A percentile compares a stretch with the other conserved stretches of the same genome.
Evolutionary conservation across 1,140 invertebrate species (phyloP).

Genomic region (roundworm (Caenorhabditis elegans)): DNA sequence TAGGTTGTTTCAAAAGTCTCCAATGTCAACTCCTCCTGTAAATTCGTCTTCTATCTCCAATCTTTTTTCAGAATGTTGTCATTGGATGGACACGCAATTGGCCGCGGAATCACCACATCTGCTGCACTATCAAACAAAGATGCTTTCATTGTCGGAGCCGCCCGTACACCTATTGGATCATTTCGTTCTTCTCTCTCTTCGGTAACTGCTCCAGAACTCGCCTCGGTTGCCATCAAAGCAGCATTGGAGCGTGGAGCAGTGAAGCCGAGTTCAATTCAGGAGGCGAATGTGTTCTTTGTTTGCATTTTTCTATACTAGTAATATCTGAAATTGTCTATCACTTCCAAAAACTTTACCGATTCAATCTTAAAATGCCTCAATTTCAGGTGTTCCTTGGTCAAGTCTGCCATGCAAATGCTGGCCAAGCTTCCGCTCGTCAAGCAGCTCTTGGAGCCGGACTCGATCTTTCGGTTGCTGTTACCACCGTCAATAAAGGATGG

Average conservation of each 20-base stretch:
- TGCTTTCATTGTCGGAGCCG: constrained; percentile 84
- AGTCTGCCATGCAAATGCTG: constrained; percentile 80
- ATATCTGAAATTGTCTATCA: neutral
- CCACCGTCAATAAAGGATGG: constrained; percentile 97
- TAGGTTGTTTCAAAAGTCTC: no score
- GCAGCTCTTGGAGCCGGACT: constrained; percentile 87
- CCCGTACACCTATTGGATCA: constrained; percentile 92
- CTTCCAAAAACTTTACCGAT: neutral
- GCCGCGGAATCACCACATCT: constrained; percentile 14
- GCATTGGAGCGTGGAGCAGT: constrained; percentile 75
- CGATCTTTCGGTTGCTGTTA: constrained; percentile 83
- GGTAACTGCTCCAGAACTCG: constrained; percentile 82
- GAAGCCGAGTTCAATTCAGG: constrained; percentile 67
- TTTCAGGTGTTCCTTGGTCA: constrained; percentile 96
- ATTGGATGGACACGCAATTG: neutral
- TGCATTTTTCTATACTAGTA: neutral
- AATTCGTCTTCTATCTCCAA: no score
- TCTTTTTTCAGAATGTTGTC: neutral
- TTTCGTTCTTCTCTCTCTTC: constrained; percentile 79
- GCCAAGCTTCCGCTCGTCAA: constrained; percentile 88
- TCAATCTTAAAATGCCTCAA: constrained; percentile 71
- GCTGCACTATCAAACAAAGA: constrained; percentile 69
- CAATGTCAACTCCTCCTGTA: no score
- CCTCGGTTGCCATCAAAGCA: constrained; percentile 79
- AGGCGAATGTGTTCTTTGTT: constrained; percentile 38